phyloP scores from a whole-genome alignment of 2,797 vertebrate genomes.

The Phataginus tricuspis region DNA sequence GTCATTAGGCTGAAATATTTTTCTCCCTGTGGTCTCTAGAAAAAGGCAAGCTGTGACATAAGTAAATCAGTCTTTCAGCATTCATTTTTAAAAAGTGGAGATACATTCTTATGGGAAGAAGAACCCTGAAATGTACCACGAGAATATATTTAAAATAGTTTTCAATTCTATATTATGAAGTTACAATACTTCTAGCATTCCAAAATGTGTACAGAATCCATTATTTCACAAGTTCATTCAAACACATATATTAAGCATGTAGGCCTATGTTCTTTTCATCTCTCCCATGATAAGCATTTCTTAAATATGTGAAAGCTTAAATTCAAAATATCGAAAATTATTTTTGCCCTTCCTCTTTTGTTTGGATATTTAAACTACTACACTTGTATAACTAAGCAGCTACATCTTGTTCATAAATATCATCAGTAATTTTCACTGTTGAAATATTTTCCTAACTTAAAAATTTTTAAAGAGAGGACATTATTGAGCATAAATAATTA shows the following conservation, averaged over 20 bases:
- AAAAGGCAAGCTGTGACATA: background rate
- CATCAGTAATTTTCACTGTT: background rate
- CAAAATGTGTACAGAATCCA: background rate
- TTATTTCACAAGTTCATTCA: background rate
- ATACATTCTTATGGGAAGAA: background rate
- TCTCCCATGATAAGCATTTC: background rate
- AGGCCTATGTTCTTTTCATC: background rate
- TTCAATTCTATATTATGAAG: background rate
- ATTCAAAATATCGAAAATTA: background rate
- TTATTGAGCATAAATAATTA: background rate
- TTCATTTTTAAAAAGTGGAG: background rate
- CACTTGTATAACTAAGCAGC: background rate
- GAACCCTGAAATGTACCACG: background rate
- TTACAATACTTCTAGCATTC: background rate
- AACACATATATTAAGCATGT: background rate
- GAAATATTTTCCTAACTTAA: background rate
- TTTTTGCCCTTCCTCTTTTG: background rate
- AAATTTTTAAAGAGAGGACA: background rate
- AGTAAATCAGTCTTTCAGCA: background rate
- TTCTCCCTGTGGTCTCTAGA: background rate
- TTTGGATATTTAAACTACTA: background rate
- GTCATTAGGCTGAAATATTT: background rate
- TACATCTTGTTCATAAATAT: background rate
- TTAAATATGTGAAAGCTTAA: background rate
- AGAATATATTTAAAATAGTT: background rate